Percentiles rank a stretch among this genome's conserved stretches.
phyloP scores from a whole-genome alignment of 2,888 invertebrate species.

The Bombyx huttoni region DNA sequence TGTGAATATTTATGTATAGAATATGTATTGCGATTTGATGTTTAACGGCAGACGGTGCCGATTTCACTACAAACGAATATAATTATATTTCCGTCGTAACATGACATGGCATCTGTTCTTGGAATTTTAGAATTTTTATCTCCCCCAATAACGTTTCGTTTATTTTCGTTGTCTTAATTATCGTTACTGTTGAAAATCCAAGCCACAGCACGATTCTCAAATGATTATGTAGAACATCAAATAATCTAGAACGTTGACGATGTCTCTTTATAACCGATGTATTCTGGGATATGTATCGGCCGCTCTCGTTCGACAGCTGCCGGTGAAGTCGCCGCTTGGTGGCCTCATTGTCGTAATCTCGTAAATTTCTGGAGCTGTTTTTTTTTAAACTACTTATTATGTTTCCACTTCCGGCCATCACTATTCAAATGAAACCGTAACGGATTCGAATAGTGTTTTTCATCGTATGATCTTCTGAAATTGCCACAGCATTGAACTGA shows the following conservation, averaged over 20 bases:
- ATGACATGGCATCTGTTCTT: conserved; percentile 1
- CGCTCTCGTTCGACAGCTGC: conserved; percentile 54
- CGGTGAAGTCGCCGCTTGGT: conserved; percentile 34
- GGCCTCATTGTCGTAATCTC: conserved; percentile 35
- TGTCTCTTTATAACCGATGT: conserved; percentile 48
- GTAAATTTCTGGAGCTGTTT: conserved; percentile 10
- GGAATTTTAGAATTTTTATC: not conserved
- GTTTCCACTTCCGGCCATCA: not conserved
- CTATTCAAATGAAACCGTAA: no score
- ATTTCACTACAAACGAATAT: not conserved
- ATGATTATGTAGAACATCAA: conserved; percentile 34
- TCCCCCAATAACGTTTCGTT: not conserved
- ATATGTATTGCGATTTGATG: not conserved
- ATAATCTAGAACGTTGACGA: conserved; percentile 33
- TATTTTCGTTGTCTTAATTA: not conserved
- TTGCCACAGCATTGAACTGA: no score
- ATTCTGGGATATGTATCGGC: conserved; percentile 51
- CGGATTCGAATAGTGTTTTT: no score
- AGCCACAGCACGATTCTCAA: not conserved
- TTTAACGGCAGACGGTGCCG: not conserved
- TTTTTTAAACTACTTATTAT: conserved; percentile 6
- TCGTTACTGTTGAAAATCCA: not conserved
- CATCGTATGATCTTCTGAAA: no score
- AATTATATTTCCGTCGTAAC: conserved; percentile 1
- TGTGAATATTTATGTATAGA: not conserved